These are phyloP conservation scores for Apamea monoglypha DNA, from an alignment of 2,888 invertebrate species.

Conservation along the genomic window DNA sequence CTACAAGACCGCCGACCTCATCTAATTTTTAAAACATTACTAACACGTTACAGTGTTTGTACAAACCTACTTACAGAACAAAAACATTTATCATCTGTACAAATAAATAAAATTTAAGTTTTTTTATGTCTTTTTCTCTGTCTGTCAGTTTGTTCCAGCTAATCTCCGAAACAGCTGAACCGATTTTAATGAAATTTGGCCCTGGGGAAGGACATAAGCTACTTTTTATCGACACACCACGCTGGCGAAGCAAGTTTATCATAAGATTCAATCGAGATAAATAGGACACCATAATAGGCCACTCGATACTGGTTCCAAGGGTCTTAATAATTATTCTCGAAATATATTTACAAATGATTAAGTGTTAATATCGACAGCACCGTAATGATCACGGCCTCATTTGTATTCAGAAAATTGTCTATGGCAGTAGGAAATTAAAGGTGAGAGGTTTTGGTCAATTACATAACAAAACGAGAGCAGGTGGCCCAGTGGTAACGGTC, in stretches of 20 bases:
- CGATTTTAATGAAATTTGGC: background rate
- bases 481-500: too few species aligned
- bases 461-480: background rate
- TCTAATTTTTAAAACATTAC: background rate
- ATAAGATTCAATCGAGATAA: background rate
- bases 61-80: background rate
- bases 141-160: background rate
- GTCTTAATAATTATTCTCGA: slow-evolving; percentile 56
- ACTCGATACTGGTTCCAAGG: background rate
- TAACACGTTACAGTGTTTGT: background rate
- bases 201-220: background rate
- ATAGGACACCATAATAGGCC: slow-evolving; percentile 14
- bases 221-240: background rate
- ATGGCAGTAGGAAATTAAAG: slow-evolving; percentile 17
- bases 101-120: too few species aligned
- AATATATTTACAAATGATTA: slow-evolving; percentile 54
- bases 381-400: slow-evolving; percentile 45
- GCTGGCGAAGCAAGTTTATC: background rate
- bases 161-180: background rate
- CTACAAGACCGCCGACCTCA: background rate
- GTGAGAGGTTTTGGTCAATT: slow-evolving; percentile 19
- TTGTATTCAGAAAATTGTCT: slow-evolving; percentile 44
- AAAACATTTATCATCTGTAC: background rate
- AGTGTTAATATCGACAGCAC: slow-evolving; percentile 46
- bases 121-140: background rate